Base-by-base conservation (phyloP, 2,888 invertebrate genomes). In the Clusia tigrina region DNA sequence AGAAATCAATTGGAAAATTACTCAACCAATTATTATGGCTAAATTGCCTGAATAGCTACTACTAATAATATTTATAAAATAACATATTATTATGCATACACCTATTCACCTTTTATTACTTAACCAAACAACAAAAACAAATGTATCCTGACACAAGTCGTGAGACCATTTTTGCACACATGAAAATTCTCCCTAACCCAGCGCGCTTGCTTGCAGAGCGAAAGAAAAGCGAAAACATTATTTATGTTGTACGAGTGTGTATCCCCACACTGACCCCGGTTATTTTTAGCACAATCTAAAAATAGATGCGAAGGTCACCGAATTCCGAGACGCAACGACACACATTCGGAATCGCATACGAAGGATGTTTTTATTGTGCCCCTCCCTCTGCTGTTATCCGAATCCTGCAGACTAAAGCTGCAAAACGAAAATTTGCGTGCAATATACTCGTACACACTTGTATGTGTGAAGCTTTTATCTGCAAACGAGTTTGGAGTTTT, bases 261-360 rank as follows among this genome's bases (percentile, higher is more conserved):
- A 61, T 61, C 20, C 56, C 66, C 67, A 57, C 60, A 64, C 64
- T 75, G 77, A 78, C 77, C 79, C 74, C 72, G 79, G 72, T 71
- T 74, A 77, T 73, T 72, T 76, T 73, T 72, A 72, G 71, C 69
- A 67, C 66, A 67, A 71, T 62, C 77, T 76, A 74, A 78, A 78
- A 78, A 79, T 79, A 78, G 69, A 72, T 69, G 69, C 71, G 77
- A 78, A 78, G 78, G 78, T 74, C 77, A 66, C 17, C 22, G 60
- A 58, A 65, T 52, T 60, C 64, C 48, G 52, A 58, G 65, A 63
- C 63, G 57, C 62, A 59, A 24, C 63, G 65, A 63, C 66, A 66
- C 64, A 66, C 63, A 60, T 63, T 66, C 64, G 60, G 58, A 63
- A 53, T 53, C 58, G 25, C 42, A 22, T 52, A 55, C 58, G 63